Percentiles rank a stretch among this genome's conserved stretches.
Evolutionary conservation across 2,888 invertebrate genomes (phyloP).

Genomic region (Amiota minor): DNA sequence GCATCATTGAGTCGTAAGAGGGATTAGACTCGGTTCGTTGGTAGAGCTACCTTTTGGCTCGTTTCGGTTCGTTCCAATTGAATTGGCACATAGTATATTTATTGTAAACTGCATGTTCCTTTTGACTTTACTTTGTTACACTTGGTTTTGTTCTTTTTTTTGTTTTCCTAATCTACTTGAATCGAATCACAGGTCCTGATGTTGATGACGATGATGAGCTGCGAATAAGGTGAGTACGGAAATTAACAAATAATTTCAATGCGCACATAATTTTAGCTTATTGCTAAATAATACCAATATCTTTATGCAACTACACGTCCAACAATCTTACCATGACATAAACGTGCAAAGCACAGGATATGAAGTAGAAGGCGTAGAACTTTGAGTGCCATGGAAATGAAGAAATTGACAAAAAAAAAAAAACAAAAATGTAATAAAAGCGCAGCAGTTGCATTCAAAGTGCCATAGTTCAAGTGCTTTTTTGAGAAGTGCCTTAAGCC

Average conservation of each 20-base stretch:
- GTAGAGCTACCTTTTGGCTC: no score
- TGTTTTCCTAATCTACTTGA: no score
- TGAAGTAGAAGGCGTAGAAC: background rate
- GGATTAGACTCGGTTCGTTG: no score
- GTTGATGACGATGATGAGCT: background rate
- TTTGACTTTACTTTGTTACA: no score
- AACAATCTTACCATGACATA: background rate
- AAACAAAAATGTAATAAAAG: conserved; percentile 13
- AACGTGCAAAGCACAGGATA: background rate
- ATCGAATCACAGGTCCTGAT: background rate
- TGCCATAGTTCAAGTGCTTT: conserved; percentile 28
- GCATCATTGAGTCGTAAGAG: conserved; percentile 1
- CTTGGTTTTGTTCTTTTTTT: no score
- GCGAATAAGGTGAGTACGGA: background rate
- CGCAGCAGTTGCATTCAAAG: conserved; percentile 6
- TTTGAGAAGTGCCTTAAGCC: conserved; percentile 2
- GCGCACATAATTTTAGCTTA: conserved; percentile 7
- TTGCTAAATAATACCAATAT: conserved; percentile 19
- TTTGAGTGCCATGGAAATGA: background rate
- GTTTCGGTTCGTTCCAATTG: no score
- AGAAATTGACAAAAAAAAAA: background rate
- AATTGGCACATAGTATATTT: background rate
- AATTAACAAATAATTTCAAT: conserved; percentile 4
- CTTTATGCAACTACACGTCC: conserved; percentile 22
- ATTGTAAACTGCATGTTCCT: no score